Evolutionary conservation across 2,113 vertebrate genomes (phyloP).

Genomic region (Budorcas taxicolor): DNA sequence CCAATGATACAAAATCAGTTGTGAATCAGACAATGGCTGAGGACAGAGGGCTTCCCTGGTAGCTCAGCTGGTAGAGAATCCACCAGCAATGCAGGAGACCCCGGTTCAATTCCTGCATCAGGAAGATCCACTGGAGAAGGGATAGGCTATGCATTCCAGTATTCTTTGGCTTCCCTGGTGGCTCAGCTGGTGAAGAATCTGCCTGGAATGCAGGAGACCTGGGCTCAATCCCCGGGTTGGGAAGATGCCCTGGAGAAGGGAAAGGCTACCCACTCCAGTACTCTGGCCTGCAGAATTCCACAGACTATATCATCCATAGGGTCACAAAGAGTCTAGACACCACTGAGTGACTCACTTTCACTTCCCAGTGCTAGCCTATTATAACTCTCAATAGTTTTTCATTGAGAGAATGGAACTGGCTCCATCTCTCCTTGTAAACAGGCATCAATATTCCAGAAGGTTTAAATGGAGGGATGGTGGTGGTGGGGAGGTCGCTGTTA

Average conservation of each 20-base stretch:
- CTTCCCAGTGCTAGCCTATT: background rate
- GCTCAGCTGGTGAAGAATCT: background rate
- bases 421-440: background rate
- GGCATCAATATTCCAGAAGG: background rate
- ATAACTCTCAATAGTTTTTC: background rate
- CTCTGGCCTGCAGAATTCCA: background rate
- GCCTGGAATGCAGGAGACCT: background rate
- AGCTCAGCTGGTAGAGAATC: background rate
- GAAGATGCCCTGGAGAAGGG: background rate
- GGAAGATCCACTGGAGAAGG: background rate
- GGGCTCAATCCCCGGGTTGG: background rate
- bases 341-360: background rate
- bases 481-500: background rate
- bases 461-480: background rate
- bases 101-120: rapidly evolving
- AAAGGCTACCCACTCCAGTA: background rate
- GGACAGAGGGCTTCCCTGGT: background rate
- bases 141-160: background rate
- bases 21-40: background rate
- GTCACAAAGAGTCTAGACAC: background rate
- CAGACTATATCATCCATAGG: background rate
- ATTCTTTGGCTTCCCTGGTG: background rate
- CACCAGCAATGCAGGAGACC: background rate
- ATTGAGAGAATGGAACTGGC: background rate
- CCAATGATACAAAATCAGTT: background rate